These are phyloP conservation scores for Eustalomyia histrio DNA, from an alignment of 2,888 invertebrate species.

Conservation along the genomic window DNA sequence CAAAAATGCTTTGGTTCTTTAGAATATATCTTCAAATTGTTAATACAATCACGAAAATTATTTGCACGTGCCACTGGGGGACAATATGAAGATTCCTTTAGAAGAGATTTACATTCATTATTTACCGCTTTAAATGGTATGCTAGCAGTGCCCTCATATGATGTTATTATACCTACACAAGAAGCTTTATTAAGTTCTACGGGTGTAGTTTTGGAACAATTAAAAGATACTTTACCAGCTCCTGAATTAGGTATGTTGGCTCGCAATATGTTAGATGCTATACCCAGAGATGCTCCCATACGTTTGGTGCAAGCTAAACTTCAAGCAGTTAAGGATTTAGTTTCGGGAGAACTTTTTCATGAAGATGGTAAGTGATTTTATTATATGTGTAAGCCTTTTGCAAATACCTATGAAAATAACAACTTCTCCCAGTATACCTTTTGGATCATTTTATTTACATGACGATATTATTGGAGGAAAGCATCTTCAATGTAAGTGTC, in stretches of 20 bases:
- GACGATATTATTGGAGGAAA: no score
- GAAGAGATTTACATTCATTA: slow-evolving; percentile 89
- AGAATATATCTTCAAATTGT: slow-evolving; percentile 95
- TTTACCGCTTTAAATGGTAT: slow-evolving; percentile 89
- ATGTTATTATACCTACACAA: slow-evolving; percentile 88
- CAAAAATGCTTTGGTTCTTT: slow-evolving; percentile 93
- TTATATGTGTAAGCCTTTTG: not conserved
- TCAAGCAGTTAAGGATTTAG: slow-evolving; percentile 89
- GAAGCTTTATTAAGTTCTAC: slow-evolving; percentile 90
- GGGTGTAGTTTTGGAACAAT: slow-evolving; percentile 90
- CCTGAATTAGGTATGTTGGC: slow-evolving; percentile 90
- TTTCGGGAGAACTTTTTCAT: slow-evolving; percentile 86
- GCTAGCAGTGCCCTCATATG: slow-evolving; percentile 85
- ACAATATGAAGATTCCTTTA: slow-evolving; percentile 92
- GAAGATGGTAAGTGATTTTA: slow-evolving; percentile 82
- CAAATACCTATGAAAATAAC: no score
- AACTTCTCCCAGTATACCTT: no score
- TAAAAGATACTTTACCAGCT: slow-evolving; percentile 86
- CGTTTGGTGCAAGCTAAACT: slow-evolving; percentile 90
- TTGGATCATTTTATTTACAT: no score
- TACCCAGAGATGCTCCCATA: slow-evolving; percentile 81
- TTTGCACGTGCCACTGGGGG: slow-evolving; percentile 93
- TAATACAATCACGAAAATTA: slow-evolving; percentile 91
- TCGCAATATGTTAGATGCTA: slow-evolving; percentile 88
- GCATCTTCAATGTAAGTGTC: no score